Conservation (phyloP, 2,888 invertebrate genomes). For the Microplitis manilae region DNA sequence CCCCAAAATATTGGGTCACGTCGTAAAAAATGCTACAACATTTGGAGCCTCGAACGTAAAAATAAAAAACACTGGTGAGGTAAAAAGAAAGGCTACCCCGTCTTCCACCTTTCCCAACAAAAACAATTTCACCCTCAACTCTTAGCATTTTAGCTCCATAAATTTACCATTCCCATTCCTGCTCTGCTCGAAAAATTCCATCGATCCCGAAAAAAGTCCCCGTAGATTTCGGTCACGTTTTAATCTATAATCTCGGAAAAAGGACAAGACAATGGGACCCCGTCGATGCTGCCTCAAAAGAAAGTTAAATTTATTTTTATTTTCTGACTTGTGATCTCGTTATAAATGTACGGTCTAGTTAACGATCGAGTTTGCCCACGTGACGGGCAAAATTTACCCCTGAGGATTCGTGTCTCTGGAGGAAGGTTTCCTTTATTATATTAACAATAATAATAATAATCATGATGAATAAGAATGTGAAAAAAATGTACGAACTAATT, state of each 20-base stretch:
- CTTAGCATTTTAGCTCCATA: slow-evolving; percentile 27
- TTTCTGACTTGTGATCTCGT: neutral
- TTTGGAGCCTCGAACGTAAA: neutral
- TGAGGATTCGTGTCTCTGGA: neutral
- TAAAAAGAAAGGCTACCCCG: slow-evolving; percentile 31
- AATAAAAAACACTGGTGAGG: neutral
- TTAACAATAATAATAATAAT: slow-evolving; percentile 21
- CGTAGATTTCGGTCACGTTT: slow-evolving; percentile 32
- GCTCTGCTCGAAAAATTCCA: slow-evolving; percentile 18
- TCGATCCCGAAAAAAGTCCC: slow-evolving; percentile 17
- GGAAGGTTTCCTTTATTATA: slow-evolving; percentile 28
- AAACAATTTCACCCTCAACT: slow-evolving; percentile 17
- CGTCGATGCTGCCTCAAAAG: neutral
- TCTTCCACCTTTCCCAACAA: neutral
- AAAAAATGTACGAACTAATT: slow-evolving; percentile 58
- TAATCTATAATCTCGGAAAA: slow-evolving; percentile 26
- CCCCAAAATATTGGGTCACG: slow-evolving; percentile 52
- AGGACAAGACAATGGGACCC: neutral
- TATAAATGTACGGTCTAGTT: neutral
- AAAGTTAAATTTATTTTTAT: slow-evolving; percentile 24
- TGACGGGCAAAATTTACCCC: slow-evolving; percentile 70
- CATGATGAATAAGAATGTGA: slow-evolving; percentile 30
- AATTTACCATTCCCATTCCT: slow-evolving; percentile 29
- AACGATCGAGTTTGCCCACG: slow-evolving; percentile 63
- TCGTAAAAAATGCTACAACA: slow-evolving; percentile 52